Base-by-base conservation (phyloP, 2,888 invertebrate species). In the Lasius fuliginosus region DNA sequence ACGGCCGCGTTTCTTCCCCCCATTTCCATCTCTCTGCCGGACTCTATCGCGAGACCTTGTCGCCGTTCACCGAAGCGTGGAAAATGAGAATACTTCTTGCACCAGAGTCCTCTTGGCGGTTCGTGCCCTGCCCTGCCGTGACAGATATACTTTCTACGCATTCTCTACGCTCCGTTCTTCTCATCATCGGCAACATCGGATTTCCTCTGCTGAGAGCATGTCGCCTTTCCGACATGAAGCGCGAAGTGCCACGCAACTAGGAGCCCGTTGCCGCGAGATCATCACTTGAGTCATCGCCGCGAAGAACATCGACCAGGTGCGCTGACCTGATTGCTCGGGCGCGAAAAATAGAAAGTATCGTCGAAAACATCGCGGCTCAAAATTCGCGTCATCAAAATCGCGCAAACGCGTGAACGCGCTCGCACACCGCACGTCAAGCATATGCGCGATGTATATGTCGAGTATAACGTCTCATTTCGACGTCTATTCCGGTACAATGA, bases 51-150 rank as follows among this genome's bases (percentile, higher is more conserved):
- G 85, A 85, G 91, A 91, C 90, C 92, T 91, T 90, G 92, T 92
- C 88, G 87, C 88, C 87, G 89, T 85, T 88, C 91, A 88, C 73
- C 90, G 88, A 84, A 91, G 89, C 92, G 90, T 90, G 89, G 90
- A 92, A 92, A 92, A 92, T 92, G 89, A 92, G 91, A 92, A 89
- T 90, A 86, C 77, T 84, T 82, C 77, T 89, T 87, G 82, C 53
- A n/a, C 49, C 62, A 46, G 65, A 68, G 56, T 67, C 84, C 75
- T 83, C 84, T 71, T 77, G 83, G 82, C 82, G 82, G 75, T 85
- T 84, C 69, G 49, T 56, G 67, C 68, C 64, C 56, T 74, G 77
- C 74, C 85, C 75, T 53, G 53, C 53, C 85, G 64, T 82, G 89
- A 88, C 88, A 88, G 87, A 88, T 88, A 53, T 53, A 87, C 87